Conservation (phyloP, 2,113 vertebrate genomes). For the Fulica atra region DNA sequence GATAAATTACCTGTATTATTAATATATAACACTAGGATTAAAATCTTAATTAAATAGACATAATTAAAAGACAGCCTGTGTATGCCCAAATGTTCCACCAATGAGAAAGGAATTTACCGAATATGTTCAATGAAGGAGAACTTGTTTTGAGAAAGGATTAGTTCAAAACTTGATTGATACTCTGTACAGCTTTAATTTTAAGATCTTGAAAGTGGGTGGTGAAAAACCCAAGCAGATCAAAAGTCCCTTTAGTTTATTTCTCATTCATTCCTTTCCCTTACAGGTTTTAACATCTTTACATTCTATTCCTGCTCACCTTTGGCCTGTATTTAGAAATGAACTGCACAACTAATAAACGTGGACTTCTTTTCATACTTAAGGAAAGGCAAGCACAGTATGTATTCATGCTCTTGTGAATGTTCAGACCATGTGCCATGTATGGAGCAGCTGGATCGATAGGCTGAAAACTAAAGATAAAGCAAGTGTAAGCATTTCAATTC, state of each 20-base stretch:
- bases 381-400: neutral
- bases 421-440: neutral
- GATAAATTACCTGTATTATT: neutral
- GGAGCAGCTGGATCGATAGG: neutral
- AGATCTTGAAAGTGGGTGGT: neutral
- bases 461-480: neutral
- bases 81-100: neutral
- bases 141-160: neutral
- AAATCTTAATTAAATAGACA: slow-evolving; percentile 38
- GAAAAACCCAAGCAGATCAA: neutral
- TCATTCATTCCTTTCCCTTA: neutral
- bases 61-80: neutral
- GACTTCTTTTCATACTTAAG: neutral
- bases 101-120: neutral
- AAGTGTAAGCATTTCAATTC: neutral
- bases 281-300: neutral
- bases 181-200: neutral
- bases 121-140: neutral
- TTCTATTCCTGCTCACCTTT: neutral
- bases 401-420: neutral
- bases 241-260: neutral
- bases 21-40: neutral
- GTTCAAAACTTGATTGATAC: neutral
- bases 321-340: neutral
- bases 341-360: neutral